phyloP scores from a whole-genome alignment of 1,140 invertebrate species.

The Acromyrmex heyeri region DNA sequence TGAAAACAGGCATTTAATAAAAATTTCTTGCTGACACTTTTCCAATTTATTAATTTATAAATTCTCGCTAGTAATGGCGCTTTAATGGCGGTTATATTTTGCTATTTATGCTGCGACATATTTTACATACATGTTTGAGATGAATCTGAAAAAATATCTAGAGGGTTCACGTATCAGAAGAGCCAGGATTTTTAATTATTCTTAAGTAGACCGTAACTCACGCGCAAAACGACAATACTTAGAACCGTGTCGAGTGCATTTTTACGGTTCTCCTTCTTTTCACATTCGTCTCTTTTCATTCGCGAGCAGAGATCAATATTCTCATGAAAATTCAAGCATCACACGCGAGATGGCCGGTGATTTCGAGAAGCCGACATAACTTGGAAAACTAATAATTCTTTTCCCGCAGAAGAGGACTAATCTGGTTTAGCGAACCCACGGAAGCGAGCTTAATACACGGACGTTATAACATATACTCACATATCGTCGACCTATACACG shows the following conservation, averaged over 20 bases:
- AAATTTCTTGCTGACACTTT: neutral
- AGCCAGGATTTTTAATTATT: slow-evolving; percentile 41
- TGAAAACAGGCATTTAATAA: neutral
- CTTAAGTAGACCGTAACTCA: neutral
- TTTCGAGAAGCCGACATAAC: slow-evolving; percentile 49
- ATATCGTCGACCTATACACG: neutral
- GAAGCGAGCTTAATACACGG: neutral
- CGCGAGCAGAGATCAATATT: slow-evolving; percentile 50
- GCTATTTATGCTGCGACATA: neutral
- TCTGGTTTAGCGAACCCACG: neutral
- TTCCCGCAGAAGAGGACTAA: neutral
- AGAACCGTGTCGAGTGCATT: slow-evolving; percentile 5
- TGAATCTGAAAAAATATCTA: neutral
- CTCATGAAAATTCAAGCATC: slow-evolving; percentile 65
- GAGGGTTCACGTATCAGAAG: neutral
- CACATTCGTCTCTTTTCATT: slow-evolving; percentile 16
- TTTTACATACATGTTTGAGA: neutral
- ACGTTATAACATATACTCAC: neutral
- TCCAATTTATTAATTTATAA: neutral
- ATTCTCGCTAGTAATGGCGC: neutral
- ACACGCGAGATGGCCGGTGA: slow-evolving; percentile 53
- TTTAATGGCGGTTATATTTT: neutral
- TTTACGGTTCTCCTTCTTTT: neutral
- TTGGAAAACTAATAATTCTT: slow-evolving; percentile 23
- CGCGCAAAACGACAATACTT: slow-evolving; percentile 26